These are phyloP conservation scores for Orthonyx spaldingii DNA, from an alignment of 2,113 vertebrate genomes.

Conservation along the genomic window DNA sequence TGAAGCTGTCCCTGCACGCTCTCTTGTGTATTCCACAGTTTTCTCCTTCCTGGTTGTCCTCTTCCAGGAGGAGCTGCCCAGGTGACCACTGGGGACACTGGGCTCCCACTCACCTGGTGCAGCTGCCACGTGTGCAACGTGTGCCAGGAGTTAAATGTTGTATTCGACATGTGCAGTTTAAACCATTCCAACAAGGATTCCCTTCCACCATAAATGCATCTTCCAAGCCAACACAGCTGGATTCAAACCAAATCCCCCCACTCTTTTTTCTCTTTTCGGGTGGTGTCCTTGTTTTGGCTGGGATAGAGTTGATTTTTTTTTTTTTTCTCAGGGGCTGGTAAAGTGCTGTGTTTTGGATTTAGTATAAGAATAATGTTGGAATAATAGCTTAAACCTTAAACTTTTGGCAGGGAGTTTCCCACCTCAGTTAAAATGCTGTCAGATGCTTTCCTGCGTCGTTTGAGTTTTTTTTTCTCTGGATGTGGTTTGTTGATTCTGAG, in stretches of 20 bases:
- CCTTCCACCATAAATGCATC: not conserved
- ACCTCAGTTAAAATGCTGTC: not conserved
- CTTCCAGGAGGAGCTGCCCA: not conserved
- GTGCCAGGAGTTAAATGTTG: not conserved
- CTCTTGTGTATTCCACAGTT: fast-evolving
- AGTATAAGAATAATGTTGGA: not conserved
- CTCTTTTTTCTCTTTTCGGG: not conserved
- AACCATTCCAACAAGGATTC: not conserved
- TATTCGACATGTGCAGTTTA: fast-evolving
- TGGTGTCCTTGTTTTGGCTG: not conserved
- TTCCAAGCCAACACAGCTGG: not conserved
- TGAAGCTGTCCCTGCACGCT: fast-evolving
- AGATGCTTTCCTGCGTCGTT: not conserved
- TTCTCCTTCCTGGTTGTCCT: fast-evolving
- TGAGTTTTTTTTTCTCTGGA: not conserved
- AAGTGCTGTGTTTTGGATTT: not conserved
- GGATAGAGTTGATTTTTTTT: not conserved
- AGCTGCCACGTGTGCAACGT: fast-evolving
- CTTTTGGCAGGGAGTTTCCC: not conserved
- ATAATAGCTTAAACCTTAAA: not conserved
- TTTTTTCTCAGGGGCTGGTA: not conserved
- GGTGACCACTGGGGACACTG: not conserved
- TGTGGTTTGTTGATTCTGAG: not conserved
- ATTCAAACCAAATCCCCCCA: not conserved
- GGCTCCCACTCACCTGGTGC: not conserved